A percentile compares a stretch with the other conserved stretches of the same genome.
Conservation (phyloP, 2,888 invertebrate genomes). For the Apamea sordens region DNA sequence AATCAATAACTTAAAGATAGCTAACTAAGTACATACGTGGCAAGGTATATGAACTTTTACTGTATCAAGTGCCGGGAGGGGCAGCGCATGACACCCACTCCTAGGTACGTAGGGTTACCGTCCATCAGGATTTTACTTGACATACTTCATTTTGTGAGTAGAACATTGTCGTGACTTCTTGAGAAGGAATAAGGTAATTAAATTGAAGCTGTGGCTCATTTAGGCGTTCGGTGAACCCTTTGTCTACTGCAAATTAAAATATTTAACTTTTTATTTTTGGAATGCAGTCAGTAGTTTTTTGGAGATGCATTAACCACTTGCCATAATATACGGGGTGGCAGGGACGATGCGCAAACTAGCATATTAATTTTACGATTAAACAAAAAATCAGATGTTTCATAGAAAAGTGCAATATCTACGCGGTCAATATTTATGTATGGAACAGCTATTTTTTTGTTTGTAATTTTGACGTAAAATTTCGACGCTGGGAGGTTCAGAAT, state of each 20-base stretch:
- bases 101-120: constrained; percentile 25
- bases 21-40: constrained; percentile 6
- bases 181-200: neutral
- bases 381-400: no score
- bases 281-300: neutral
- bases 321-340: neutral
- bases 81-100: constrained; percentile 19
- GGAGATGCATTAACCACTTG: neutral
- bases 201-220: neutral
- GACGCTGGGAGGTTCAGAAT: no score
- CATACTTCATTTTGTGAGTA: neutral
- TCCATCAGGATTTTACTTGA: constrained; percentile 7
- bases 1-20: constrained; percentile 33
- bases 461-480: no score
- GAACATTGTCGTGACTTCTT: neutral
- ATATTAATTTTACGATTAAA: no score
- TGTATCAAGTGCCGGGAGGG: constrained; percentile 50
- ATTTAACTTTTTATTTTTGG: neutral
- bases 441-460: no score
- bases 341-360: no score
- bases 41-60: constrained; percentile 45
- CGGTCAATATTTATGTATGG: no score
- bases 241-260: neutral
- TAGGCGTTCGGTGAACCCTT: no score
- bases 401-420: no score